Base-by-base conservation (phyloP, 2,888 invertebrate genomes). In the Lutraria lutraria region DNA sequence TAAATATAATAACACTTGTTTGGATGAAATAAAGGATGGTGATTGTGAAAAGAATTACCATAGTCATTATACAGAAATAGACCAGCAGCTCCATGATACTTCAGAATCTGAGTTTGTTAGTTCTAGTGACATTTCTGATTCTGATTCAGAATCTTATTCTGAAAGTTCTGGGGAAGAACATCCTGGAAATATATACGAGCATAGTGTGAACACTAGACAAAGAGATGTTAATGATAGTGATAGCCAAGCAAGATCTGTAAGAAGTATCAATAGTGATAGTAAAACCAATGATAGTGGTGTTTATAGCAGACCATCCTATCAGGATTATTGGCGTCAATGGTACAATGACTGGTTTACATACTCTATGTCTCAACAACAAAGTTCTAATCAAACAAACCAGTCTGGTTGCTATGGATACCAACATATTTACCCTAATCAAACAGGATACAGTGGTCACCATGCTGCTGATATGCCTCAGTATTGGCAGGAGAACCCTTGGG, bases 241-340 rank as follows among this genome's bases (percentile, higher is more conserved):
- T 12, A 72, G 76, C 31, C 76, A 31, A 21, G 15, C 83, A 0
- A 56, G 60, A 60, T 25, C n/a, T 43, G 8, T 43, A 2, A 63
- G n/a, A 56, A 81, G 54, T 56, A 13, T 25, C 54, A 29, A 29
- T 54, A 85, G 25, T 54, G 54, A 85, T 56, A 29, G 54, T 31
- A 54, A 21, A 56, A 53, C 85, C 13, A 21, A 21, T 16, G 85
- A 80, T 25, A 85, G 85, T 85, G 85, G 60, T 3, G 60, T 60
- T n/a, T 79, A 54, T 43, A 80, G 85, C 16, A 60, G 85, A 79
- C 85, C 34, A 16, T 85, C 80, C 12, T 85, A 85, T 72, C 85
- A 85, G 79, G 85, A 85, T 54, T 79, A 85, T 31, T 85, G 85
- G 60, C 52, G 13, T 8, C 56, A 63, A 25, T 85, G 85, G 79